Evolutionary conservation across 2,888 invertebrate genomes (phyloP).

Genomic region (Epicampocera succincta): DNA sequence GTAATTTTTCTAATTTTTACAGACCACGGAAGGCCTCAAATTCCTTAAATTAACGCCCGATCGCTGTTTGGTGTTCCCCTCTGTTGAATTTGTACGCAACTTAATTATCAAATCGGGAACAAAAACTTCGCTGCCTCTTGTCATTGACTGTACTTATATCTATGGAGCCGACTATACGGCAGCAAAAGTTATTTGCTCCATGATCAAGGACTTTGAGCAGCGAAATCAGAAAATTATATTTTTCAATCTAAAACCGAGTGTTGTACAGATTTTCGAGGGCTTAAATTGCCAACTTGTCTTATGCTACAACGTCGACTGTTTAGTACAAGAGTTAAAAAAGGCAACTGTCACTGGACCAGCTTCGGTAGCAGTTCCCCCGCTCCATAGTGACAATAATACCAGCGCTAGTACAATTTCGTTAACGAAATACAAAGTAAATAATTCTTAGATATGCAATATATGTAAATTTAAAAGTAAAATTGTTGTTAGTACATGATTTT

Average conservation of each 20-base stretch:
- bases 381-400: constrained; percentile 35
- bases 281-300: constrained; percentile 75
- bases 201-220: constrained; percentile 88
- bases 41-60: constrained; percentile 93
- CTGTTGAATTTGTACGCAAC: constrained; percentile 93
- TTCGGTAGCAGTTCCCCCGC: neutral
- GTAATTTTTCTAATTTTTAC: constrained; percentile 18
- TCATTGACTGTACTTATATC: constrained; percentile 93
- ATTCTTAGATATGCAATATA: no score
- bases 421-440: constrained; percentile 53
- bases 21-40: constrained; percentile 86
- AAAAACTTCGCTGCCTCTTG: constrained; percentile 86
- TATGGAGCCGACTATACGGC: constrained; percentile 94
- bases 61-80: constrained; percentile 94
- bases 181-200: constrained; percentile 88
- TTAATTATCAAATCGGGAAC: constrained; percentile 90
- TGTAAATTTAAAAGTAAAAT: no score
- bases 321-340: constrained; percentile 66
- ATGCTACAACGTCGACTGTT: constrained; percentile 76
- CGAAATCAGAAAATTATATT: constrained; percentile 90
- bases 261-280: constrained; percentile 90
- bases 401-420: constrained; percentile 55
- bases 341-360: neutral
- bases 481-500: no score
- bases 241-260: constrained; percentile 92